Base-by-base conservation (phyloP, 2,888 invertebrate genomes). In the Lasioglossum zephyrum region DNA sequence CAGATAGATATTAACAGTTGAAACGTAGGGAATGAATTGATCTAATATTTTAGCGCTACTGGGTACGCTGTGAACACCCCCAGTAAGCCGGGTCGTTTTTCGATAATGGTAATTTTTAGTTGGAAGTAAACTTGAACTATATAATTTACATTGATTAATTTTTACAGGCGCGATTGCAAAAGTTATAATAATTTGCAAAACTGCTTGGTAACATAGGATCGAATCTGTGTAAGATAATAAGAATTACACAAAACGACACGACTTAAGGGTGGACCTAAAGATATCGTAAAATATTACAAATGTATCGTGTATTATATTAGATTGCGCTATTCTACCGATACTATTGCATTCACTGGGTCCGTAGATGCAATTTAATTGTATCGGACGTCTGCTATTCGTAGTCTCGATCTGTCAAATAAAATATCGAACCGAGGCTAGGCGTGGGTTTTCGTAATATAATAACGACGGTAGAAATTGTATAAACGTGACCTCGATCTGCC, bases 401-500 rank as follows among this genome's bases (percentile, higher is more conserved):
- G 16, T 63, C 6, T 31, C 6, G 0, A 63, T 31, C 31, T 31
- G 26, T 63, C 16, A 31, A 63, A 63, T 63, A 18, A 18, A 63
- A 31, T 63, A 31, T 31, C 31, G 26, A 13, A 63, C 63, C 5
- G 6, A 31, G 63, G 31, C 16, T 6, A 6, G 31, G 36, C 18
- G 31, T 63, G 31, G 36, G 4, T 39, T 69, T 8, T 39, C 39
- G 9, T 9, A 22, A 69, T 69, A n/a, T 9, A n/a, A 70, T 39
- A 69, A 22, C 11, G 16, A 5, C 9, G 18, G 31, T 66, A 36
- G 36, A 18, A 66, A 66, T 39, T 39, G 18, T 39, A 9, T 18
- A 6, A 63, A 31, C 16, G 31, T 63, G 39, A 69, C 39, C 70
- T 41, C 70, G 70, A 70, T 70, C 70, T 70, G 70, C 70, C 70